A percentile compares a stretch with the other conserved stretches of the same genome.
phyloP scores from a whole-genome alignment of 2,888 invertebrate genomes.

The Pedicia rivosa region DNA sequence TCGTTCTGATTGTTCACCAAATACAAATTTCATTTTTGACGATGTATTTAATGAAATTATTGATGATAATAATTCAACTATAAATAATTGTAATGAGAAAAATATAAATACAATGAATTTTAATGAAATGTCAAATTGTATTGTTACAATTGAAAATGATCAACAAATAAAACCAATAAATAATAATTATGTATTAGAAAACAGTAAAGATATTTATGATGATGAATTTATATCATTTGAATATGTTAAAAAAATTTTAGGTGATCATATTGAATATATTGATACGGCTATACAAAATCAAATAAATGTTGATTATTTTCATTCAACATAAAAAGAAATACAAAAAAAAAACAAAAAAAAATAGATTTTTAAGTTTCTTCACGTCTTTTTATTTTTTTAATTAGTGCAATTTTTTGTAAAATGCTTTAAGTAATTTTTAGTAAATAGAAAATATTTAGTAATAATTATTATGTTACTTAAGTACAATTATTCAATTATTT shows the following conservation, averaged over 20 bases:
- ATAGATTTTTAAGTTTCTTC: too few relatives aligned
- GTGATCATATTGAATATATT: slow-evolving; percentile 15
- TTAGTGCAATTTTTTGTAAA: too few relatives aligned
- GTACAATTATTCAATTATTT: too few relatives aligned
- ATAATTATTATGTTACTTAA: too few relatives aligned
- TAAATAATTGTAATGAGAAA: background rate
- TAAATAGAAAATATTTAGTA: too few relatives aligned
- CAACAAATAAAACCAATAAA: slow-evolving; percentile 7
- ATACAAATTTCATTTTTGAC: slow-evolving; percentile 12
- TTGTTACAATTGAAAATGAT: slow-evolving; percentile 26
- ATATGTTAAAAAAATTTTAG: slow-evolving; percentile 29
- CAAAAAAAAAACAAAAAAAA: too few relatives aligned
- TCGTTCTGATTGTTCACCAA: background rate
- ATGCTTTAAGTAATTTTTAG: too few relatives aligned
- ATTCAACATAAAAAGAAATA: too few relatives aligned
- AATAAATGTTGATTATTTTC: too few relatives aligned
- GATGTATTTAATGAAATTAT: slow-evolving; percentile 13
- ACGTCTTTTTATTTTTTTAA: too few relatives aligned
- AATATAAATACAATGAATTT: slow-evolving; percentile 23
- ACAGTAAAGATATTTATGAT: slow-evolving; percentile 7
- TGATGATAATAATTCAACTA: background rate
- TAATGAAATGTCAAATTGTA: slow-evolving; percentile 33
- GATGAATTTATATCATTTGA: slow-evolving; percentile 30
- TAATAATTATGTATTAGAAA: slow-evolving; percentile 2
- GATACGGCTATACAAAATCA: slow-evolving; percentile 9